Evolutionary conservation across 2,797 vertebrate genomes (phyloP).

Genomic region (Echeneis naucrates): DNA sequence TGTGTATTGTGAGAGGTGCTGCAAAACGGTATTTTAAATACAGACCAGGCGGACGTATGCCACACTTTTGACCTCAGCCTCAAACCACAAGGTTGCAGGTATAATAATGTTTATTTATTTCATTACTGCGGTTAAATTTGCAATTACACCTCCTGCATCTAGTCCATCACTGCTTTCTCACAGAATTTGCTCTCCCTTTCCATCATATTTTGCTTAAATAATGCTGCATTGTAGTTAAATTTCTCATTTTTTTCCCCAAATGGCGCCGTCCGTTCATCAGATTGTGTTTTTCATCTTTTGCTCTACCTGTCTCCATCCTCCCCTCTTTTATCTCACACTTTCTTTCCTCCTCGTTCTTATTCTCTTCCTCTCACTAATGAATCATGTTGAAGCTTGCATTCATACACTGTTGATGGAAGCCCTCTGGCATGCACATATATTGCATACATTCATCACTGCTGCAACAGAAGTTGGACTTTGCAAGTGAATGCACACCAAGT

Average conservation of each 20-base stretch:
- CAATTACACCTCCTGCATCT: neutral
- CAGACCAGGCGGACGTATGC: neutral
- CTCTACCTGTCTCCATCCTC: constrained; percentile 35
- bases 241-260: constrained; percentile 5
- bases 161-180: neutral
- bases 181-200: constrained; percentile 2
- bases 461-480: constrained; percentile 69
- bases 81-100: neutral
- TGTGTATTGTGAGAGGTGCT: neutral
- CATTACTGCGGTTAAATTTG: neutral
- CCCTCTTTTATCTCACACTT: constrained; percentile 36
- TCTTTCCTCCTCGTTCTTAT: constrained; percentile 20
- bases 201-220: constrained; percentile 1
- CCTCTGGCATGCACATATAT: constrained; percentile 82
- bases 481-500: constrained; percentile 55
- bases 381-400: constrained; percentile 77
- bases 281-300: constrained; percentile 11
- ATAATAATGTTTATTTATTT: neutral
- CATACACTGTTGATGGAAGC: constrained; percentile 80
- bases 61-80: too few relatives aligned
- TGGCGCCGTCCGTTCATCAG: constrained; percentile 21
- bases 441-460: constrained; percentile 84
- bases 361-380: constrained; percentile 59
- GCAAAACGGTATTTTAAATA: neutral
- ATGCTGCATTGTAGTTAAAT: constrained; percentile 13